These are phyloP conservation scores for Hemithea aestivaria DNA, from an alignment of 2,888 invertebrate genomes.

Conservation along the genomic window DNA sequence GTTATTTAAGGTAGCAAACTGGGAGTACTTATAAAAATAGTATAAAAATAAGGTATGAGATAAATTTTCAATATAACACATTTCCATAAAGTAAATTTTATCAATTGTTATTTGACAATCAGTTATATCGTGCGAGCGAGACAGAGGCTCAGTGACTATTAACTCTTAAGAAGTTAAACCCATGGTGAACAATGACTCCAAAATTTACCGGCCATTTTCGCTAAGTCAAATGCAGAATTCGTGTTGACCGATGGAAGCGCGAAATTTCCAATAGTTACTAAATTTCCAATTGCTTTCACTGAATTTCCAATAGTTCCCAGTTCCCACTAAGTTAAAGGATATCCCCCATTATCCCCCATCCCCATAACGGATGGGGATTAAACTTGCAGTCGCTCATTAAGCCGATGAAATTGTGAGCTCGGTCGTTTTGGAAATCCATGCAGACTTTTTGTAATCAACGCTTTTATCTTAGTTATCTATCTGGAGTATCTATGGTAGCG, in stretches of 20 bases:
- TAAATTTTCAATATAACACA: no score
- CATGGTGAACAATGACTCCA: neutral
- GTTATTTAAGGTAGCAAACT: no score
- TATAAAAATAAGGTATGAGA: no score
- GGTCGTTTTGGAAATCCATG: constrained; percentile 3
- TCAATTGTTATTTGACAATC: no score
- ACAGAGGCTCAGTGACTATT: no score
- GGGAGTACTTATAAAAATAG: no score
- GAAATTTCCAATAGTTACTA: constrained; percentile 21
- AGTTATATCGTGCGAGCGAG: no score
- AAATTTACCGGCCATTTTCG: constrained; percentile 7
- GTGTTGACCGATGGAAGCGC: constrained; percentile 19
- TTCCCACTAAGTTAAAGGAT: constrained; percentile 12
- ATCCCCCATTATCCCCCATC: constrained; percentile 20
- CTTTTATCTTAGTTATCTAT: no score
- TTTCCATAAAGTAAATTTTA: no score
- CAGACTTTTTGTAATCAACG: neutral
- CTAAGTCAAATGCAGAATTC: constrained; percentile 23
- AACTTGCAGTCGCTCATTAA: constrained; percentile 15
- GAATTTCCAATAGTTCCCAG: constrained; percentile 20
- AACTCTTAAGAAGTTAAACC: no score
- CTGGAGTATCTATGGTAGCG: no score
- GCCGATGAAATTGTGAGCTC: constrained; percentile 7
- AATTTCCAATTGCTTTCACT: constrained; percentile 22
- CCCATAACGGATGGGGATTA: constrained; percentile 17